phyloP scores from a whole-genome alignment of 2,113 vertebrate genomes.

The Candoia aspera region DNA sequence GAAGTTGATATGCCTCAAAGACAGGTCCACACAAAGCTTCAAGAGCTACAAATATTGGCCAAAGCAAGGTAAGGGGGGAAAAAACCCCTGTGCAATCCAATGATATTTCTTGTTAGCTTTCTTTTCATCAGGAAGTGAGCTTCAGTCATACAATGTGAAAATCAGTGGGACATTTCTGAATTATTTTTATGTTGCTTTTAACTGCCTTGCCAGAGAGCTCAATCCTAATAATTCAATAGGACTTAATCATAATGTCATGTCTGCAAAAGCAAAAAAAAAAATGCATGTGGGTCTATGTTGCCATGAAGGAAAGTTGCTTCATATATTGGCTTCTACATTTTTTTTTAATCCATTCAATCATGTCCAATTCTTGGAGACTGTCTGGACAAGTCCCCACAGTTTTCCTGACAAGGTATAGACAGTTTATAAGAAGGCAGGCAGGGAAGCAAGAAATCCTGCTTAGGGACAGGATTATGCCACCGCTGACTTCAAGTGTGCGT shows the following conservation, averaged over 20 bases:
- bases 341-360: too few relatives aligned
- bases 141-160: conserved; percentile 6
- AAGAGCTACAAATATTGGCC: conserved; percentile 74
- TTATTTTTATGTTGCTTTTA: not conserved
- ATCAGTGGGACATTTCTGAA: not conserved
- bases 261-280: not conserved
- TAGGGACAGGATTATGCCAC: not conserved
- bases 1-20: conserved; percentile 72
- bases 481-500: not conserved
- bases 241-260: not conserved
- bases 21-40: conserved; percentile 71
- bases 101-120: not conserved
- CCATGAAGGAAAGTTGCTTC: not conserved
- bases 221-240: not conserved
- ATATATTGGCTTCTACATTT: not conserved
- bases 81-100: not conserved
- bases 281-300: not conserved
- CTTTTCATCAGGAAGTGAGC: not conserved
- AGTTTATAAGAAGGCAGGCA: not conserved
- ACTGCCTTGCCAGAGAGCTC: not conserved
- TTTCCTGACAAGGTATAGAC: not conserved
- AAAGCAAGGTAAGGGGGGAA: conserved; percentile 71
- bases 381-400: too few relatives aligned
- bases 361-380: too few relatives aligned
- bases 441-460: not conserved